Percentiles rank a stretch among this genome's conserved stretches.
These are phyloP conservation scores for Tipula helvola DNA, from an alignment of 2,888 invertebrate genomes.

Conservation along the genomic window DNA sequence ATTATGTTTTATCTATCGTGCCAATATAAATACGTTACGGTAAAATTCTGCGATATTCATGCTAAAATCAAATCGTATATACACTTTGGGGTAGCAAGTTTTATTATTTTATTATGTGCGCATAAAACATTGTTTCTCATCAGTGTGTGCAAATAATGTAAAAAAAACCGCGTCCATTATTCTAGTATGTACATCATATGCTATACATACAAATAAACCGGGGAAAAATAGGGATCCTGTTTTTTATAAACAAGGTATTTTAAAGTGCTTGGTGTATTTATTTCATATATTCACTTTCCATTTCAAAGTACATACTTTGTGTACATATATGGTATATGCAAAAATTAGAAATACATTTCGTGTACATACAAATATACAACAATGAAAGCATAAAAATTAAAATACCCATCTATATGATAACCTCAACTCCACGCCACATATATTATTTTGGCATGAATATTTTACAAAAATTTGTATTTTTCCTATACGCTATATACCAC, in stretches of 20 bases:
- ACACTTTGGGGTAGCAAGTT: not conserved
- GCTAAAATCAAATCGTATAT: not conserved
- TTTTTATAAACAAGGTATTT: not conserved
- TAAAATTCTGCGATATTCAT: not conserved
- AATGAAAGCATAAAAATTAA: not conserved
- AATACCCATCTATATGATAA: not conserved
- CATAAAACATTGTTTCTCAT: not conserved
- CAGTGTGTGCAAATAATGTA: not conserved
- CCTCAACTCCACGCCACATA: not conserved
- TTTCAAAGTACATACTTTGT: not conserved
- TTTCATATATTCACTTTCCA: not conserved
- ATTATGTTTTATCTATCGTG: not conserved
- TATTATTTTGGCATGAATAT: not conserved
- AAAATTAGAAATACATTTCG: not conserved
- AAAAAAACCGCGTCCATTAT: not conserved
- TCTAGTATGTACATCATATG: not conserved
- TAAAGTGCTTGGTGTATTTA: not conserved
- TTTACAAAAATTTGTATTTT: not conserved
- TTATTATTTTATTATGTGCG: not conserved
- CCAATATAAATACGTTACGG: not conserved
- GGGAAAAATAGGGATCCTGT: not conserved
- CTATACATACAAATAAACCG: not conserved
- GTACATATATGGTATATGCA: not conserved
- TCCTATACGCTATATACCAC: not conserved
- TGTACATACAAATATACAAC: not conserved